phyloP scores from a whole-genome alignment of 2,888 invertebrate genomes.

The Acanthosoma haemorrhoidale region DNA sequence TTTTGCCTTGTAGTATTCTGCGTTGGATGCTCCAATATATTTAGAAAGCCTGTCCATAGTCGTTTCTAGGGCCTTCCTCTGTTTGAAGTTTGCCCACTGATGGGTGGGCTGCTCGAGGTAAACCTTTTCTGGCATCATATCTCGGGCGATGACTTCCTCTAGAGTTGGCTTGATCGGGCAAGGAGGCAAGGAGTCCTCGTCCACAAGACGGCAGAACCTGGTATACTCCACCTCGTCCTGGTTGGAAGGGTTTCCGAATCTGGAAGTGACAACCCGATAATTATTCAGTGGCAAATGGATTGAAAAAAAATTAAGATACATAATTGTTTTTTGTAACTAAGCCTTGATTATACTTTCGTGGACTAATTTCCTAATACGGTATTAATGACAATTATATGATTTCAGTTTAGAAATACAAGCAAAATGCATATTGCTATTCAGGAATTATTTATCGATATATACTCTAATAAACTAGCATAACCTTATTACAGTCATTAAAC shows the following conservation, averaged over 20 bases:
- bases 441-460: too few relatives aligned
- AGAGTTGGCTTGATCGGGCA: slow-evolving; percentile 63
- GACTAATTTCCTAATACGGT: too few relatives aligned
- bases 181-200: slow-evolving; percentile 63
- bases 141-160: slow-evolving; percentile 55
- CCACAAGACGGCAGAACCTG: slow-evolving; percentile 61
- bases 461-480: too few relatives aligned
- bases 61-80: slow-evolving; percentile 57
- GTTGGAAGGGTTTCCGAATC: slow-evolving; percentile 56
- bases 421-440: too few relatives aligned
- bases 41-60: slow-evolving; percentile 65
- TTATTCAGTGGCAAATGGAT: too few relatives aligned
- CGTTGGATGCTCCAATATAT: slow-evolving; percentile 62
- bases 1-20: slow-evolving; percentile 59
- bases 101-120: slow-evolving; percentile 47
- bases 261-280: too few relatives aligned
- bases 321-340: too few relatives aligned
- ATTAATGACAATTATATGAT: too few relatives aligned
- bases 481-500: too few relatives aligned
- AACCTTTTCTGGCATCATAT: background rate
- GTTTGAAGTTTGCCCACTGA: slow-evolving; percentile 68
- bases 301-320: too few relatives aligned
- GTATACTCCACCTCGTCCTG: slow-evolving; percentile 52
- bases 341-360: too few relatives aligned
- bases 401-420: too few relatives aligned